Base-by-base conservation (phyloP, 2,888 invertebrate species). In the Drosophila infuscata region DNA sequence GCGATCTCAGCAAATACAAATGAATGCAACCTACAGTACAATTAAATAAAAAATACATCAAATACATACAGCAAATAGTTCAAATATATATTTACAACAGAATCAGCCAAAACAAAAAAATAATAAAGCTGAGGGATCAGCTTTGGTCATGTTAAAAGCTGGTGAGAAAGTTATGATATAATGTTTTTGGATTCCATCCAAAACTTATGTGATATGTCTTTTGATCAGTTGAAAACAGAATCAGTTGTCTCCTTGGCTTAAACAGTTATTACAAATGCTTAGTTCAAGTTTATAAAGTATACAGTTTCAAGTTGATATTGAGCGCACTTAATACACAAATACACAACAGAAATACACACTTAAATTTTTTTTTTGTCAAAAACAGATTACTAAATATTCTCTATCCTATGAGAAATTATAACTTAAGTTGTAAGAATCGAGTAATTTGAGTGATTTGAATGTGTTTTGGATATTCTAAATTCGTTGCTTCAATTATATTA, bases 1-100 rank as follows among this genome's bases (percentile, higher is more conserved):
- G 35, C 71, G 89, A 90, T 81, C 76, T 87, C 91, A 83, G 64
- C 90, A 85, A 86, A 66, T 82, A 79, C 82, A 79, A 82, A 82
- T 79, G 62, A 79, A 79, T 56, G 83, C 83, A 80, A 80, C 83
- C 72, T 67, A 83, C 83, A 84, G 84, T 81, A 81, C 81, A 84
- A 81, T 48, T 68, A 29, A 61, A 53, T 41, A 60, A 66, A 49
- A 46, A 65, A 62, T 67, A 74, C 74, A 72, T 64, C 80, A 74
- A 70, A 74, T 57, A 81, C 72, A 82, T 46, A 82, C 74, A 76
- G 79, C 62, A 82, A 83, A 90, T 90, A 86, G 91, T 86, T 90
- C 63, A 86, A 86, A 66, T 88, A 79, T 71, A 82, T 70, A 66
- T 71, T 41, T 38, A 56, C 38, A 56, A 70, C 62, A 87, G 53